Evolutionary conservation across 2,888 invertebrate species (phyloP).

Genomic region (Altica lythri): DNA sequence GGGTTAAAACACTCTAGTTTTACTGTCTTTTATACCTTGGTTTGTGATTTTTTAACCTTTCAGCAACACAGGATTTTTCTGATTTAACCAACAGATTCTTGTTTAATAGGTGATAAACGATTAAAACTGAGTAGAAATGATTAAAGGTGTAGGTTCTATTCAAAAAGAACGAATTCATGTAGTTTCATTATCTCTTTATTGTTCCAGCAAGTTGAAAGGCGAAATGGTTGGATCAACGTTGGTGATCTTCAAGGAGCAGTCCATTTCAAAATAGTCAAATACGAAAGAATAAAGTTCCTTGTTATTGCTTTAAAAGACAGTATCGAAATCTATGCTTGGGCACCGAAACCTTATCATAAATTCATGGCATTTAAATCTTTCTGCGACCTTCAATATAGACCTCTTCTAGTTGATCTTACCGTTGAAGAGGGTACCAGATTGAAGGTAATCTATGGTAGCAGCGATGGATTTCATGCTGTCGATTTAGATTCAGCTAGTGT

Average conservation of each 20-base stretch:
- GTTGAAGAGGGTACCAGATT: constrained; percentile 99
- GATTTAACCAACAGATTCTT: too few relatives aligned
- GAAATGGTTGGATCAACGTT: constrained; percentile 99
- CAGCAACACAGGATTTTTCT: too few relatives aligned
- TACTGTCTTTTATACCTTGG: too few relatives aligned
- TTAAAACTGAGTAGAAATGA: too few relatives aligned
- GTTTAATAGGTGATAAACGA: too few relatives aligned
- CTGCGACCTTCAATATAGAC: constrained; percentile 78
- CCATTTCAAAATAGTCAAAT: constrained; percentile 99
- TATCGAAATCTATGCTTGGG: constrained; percentile 99
- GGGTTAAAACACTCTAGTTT: too few relatives aligned
- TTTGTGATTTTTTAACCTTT: too few relatives aligned
- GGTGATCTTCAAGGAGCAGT: constrained; percentile 99
- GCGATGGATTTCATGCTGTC: constrained; percentile 98
- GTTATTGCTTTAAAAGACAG: constrained; percentile 99
- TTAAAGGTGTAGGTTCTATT: too few relatives aligned
- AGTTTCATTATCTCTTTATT: too few relatives aligned
- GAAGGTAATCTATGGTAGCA: constrained; percentile 99
- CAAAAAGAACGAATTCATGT: too few relatives aligned
- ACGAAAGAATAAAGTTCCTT: constrained; percentile 99
- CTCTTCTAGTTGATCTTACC: constrained; percentile 95
- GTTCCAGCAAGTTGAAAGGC: constrained; percentile 88
- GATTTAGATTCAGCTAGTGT: constrained; percentile 98
- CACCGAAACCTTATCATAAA: constrained; percentile 99
- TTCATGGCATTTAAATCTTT: constrained; percentile 99